phyloP scores from a whole-genome alignment of 2,797 vertebrate species.

The Danio albolineatus region DNA sequence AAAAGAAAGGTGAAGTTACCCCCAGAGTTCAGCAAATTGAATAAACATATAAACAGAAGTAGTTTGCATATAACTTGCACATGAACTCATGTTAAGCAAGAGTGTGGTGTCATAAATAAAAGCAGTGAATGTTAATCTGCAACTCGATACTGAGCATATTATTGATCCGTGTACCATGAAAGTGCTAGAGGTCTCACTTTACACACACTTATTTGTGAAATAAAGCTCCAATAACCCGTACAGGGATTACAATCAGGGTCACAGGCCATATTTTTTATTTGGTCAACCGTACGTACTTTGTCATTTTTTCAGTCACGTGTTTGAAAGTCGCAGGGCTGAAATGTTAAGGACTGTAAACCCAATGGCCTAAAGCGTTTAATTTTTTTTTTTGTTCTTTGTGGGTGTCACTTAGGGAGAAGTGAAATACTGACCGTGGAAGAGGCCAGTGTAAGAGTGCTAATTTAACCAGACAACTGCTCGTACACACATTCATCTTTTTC shows the following conservation, averaged over 20 bases:
- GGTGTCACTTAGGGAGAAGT: constrained; percentile 49
- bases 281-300: background rate
- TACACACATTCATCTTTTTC: constrained; percentile 52
- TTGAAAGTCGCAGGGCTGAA: constrained; percentile 33
- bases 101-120: constrained; percentile 2
- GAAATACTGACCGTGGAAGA: constrained; percentile 61
- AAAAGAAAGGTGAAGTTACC: constrained; percentile 18
- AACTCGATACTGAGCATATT: constrained; percentile 8
- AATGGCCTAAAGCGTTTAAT: constrained; percentile 12
- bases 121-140: constrained; percentile 23
- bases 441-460: constrained; percentile 46
- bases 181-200: constrained; percentile 20
- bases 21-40: background rate
- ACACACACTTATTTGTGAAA: constrained; percentile 25
- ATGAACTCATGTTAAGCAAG: background rate
- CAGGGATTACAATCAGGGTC: constrained; percentile 17
- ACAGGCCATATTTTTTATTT: constrained; percentile 9
- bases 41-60: background rate
- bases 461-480: constrained; percentile 54
- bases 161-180: constrained; percentile 31
- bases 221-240: background rate
- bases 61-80: constrained; percentile 14
- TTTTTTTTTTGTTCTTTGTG: constrained; percentile 40
- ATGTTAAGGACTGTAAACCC: constrained; percentile 43
- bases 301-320: constrained; percentile 3